Percentiles rank a stretch among this genome's conserved stretches.
phyloP scores from a whole-genome alignment of 2,888 invertebrate species.

The Mesorhabditis belari region DNA sequence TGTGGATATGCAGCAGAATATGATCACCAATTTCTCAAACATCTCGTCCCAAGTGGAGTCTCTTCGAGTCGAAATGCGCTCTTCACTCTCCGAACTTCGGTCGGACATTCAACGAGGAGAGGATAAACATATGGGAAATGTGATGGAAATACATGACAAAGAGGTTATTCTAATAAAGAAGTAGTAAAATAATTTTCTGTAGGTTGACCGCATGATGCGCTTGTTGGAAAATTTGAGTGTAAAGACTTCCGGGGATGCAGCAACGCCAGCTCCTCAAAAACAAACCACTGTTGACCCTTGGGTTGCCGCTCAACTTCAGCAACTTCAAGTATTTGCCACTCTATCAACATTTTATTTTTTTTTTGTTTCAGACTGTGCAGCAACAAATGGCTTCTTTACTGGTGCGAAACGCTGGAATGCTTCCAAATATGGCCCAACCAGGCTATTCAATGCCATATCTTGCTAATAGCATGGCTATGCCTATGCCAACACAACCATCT shows the following conservation, averaged over 20 bases:
- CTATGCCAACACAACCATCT: too few species aligned
- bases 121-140: constrained; percentile 1
- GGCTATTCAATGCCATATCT: too few species aligned
- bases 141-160: neutral
- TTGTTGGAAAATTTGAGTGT: neutral
- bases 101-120: constrained; percentile 11
- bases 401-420: too few species aligned
- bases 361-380: too few species aligned
- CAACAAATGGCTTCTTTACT: constrained; percentile 2
- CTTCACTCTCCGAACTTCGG: constrained; percentile 4
- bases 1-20: constrained; percentile 26
- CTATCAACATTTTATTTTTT: too few species aligned
- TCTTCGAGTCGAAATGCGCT: constrained; percentile 12
- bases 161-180: too few species aligned
- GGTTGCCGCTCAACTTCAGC: neutral
- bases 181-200: too few species aligned
- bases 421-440: too few species aligned
- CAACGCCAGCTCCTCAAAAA: constrained; percentile 3
- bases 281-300: neutral
- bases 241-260: neutral
- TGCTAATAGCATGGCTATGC: too few species aligned
- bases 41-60: constrained; percentile 21
- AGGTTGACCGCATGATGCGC: neutral
- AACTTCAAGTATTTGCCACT: too few species aligned
- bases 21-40: constrained; percentile 13